A percentile compares a stretch with the other conserved stretches of the same genome.
Conservation (phyloP, 2,888 invertebrate genomes). For the Nymphalis urticae region DNA sequence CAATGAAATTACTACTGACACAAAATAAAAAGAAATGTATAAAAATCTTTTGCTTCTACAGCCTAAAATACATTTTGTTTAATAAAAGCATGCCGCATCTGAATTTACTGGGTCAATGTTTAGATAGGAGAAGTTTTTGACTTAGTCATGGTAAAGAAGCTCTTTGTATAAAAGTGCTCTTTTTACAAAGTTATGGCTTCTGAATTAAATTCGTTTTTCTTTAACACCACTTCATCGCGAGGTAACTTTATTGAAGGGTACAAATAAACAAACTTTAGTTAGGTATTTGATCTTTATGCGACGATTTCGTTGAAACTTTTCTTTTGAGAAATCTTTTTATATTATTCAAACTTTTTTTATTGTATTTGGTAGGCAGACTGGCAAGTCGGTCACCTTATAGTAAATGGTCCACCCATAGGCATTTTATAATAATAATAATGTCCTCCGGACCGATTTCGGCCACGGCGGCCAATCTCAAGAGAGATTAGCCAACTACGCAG, state of each 20-base stretch:
- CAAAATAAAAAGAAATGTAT: neutral
- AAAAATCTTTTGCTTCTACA: too few species aligned
- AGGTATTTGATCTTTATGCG: slow-evolving; percentile 32
- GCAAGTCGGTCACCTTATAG: too few species aligned
- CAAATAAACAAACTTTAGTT: slow-evolving; percentile 39
- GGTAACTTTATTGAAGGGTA: slow-evolving; percentile 47
- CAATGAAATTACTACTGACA: neutral
- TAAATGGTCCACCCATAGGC: too few species aligned
- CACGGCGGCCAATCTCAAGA: too few species aligned
- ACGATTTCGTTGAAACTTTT: slow-evolving; percentile 15
- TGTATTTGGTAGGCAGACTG: neutral
- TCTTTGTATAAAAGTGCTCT: slow-evolving; percentile 66
- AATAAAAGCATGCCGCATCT: slow-evolving; percentile 40
- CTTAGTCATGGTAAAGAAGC: slow-evolving; percentile 67
- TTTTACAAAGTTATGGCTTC: slow-evolving; percentile 69
- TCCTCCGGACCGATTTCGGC: too few species aligned
- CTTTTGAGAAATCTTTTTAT: slow-evolving; percentile 6
- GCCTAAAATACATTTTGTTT: neutral
- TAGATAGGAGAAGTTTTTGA: slow-evolving; percentile 67
- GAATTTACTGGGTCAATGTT: slow-evolving; percentile 37
- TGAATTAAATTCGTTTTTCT: slow-evolving; percentile 72
- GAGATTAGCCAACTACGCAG: too few species aligned
- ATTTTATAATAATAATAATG: too few species aligned
- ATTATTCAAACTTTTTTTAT: neutral
- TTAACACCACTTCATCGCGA: slow-evolving; percentile 55